Percentiles rank a stretch among this genome's conserved stretches.
Evolutionary conservation across 2,113 vertebrate species (phyloP).

Genomic region (Charadrius vociferus): DNA sequence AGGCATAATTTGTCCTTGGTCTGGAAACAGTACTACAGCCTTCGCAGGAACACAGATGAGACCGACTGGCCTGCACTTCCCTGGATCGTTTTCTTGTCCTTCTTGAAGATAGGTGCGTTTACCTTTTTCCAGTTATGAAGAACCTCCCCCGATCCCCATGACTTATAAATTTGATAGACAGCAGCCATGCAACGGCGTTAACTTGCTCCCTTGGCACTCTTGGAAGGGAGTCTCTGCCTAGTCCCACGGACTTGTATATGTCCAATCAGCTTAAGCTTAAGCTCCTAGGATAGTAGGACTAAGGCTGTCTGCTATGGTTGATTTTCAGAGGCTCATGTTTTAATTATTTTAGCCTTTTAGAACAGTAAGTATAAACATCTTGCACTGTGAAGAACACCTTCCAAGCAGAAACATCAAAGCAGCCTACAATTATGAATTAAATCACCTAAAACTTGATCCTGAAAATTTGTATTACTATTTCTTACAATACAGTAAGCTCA

Average conservation of each 20-base stretch:
- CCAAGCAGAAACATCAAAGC: neutral
- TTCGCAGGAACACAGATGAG: neutral
- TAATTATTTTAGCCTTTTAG: neutral
- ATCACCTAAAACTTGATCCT: neutral
- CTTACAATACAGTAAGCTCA: neutral
- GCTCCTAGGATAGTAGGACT: neutral
- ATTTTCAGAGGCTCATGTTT: neutral
- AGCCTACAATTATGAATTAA: neutral
- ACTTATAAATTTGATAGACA: neutral
- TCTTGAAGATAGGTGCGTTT: neutral
- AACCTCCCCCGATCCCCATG: neutral
- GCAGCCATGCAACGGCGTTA: rapidly evolving
- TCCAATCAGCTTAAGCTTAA: neutral
- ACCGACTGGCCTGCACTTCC: neutral
- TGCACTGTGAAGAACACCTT: neutral
- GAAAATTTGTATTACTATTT: neutral
- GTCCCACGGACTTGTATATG: neutral
- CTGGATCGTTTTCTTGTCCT: neutral
- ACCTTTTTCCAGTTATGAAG: neutral
- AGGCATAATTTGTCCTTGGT: neutral
- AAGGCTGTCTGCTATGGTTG: neutral
- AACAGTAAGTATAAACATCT: neutral
- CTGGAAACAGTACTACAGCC: neutral
- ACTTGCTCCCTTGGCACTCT: neutral
- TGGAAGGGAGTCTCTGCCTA: neutral